Evolutionary conservation across 1,140 invertebrate genomes (phyloP), one percentile per base, ranked within the genome.

Genomic region (Solenopsis invicta): DNA sequence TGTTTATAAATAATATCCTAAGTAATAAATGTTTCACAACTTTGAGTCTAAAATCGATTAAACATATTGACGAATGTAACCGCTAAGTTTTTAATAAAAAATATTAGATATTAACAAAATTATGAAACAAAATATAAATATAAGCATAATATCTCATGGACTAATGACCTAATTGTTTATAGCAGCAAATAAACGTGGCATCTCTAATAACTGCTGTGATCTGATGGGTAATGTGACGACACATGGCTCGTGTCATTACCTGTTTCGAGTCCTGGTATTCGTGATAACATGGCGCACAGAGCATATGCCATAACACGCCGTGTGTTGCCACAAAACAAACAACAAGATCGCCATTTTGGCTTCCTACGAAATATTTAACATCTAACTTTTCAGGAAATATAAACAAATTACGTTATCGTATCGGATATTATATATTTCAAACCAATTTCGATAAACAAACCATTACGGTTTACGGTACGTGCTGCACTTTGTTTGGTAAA

Each of bases 381-480:
- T 66, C 9, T 66, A n/a, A 66, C 62, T 66, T 66, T 66, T 37
- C 18, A 66, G 4, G 9, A 66, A 66, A 66, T 37, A 66, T 66
- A n/a, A 66, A 64, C 29, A 3, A 64, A 64, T 8, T 34, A 64
- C 4, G 8, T 18, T 34, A 64, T 6, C 8, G 5, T 64, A 64
- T 3, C 16, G 16, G 3, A 64, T 37, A 64, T 37, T 37, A 6
- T 64, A 64, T 1, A 62, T 34, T 64, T 18, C 29, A 64, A 37
- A 64, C 3, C 61, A 64, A 37, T 64, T 34, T 64, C 61, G 8
- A 64, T 64, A 37, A 59, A 64, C 4, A 2, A 64, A 29, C 29
- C 29, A 16, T 64, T 64, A 37, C 24, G 18, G 59, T 24, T 64
- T 64, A 37, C 24, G 18, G 59, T 24, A 62, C 61, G 34, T 64